phyloP scores from a whole-genome alignment of 2,113 vertebrate genomes.

The Pholis gunnellus region DNA sequence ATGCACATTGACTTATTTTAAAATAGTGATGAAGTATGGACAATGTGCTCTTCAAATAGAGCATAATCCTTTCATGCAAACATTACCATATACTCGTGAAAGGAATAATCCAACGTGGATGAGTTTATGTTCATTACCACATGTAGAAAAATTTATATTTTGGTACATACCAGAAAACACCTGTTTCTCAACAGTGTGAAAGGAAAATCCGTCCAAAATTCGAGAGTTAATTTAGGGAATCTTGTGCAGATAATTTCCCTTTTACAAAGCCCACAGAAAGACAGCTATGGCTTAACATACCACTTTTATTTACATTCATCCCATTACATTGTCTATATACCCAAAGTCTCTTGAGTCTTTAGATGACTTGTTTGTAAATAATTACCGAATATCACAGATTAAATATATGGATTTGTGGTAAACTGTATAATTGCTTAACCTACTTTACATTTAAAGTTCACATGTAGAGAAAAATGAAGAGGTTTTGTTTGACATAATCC shows the following conservation, averaged over 20 bases:
- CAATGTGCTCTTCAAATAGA: background rate
- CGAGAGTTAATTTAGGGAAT: background rate
- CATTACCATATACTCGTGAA: background rate
- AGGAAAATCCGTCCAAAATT: background rate
- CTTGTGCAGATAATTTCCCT: background rate
- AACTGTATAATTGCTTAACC: background rate
- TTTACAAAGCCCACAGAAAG: background rate
- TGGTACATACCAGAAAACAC: background rate
- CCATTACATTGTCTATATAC: background rate
- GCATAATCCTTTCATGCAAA: background rate
- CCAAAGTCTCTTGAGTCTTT: too few species aligned
- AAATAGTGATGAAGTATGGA: slow-evolving; percentile 3
- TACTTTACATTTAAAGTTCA: background rate
- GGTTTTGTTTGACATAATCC: background rate
- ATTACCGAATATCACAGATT: background rate
- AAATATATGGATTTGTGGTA: background rate
- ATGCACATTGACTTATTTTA: background rate
- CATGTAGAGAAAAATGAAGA: background rate
- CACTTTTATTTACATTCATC: background rate
- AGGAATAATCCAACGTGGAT: background rate
- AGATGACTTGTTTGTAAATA: too few species aligned
- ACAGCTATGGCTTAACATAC: background rate
- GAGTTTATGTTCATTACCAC: background rate
- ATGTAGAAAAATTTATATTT: background rate
- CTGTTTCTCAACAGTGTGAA: slow-evolving; percentile 4